Evolutionary conservation across 2,888 invertebrate species (phyloP), one percentile per base, ranked within the genome.

Genomic region (Serripes groenlandicus): DNA sequence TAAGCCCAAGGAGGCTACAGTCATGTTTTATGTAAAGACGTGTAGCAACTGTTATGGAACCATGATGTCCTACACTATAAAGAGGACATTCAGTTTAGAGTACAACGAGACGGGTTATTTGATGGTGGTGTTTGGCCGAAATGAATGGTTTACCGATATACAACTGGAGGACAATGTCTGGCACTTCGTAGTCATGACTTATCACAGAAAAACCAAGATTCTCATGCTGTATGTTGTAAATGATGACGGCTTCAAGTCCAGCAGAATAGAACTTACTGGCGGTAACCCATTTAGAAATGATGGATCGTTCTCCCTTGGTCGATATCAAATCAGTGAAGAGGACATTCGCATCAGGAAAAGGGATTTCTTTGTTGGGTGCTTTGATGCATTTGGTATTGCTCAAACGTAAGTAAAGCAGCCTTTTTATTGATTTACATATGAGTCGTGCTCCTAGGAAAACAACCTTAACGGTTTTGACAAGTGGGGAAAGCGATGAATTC

Each of bases 11-110:
- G 71, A 78, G 26, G 37, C 64, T 11, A 79, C 85, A 15, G 54
- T 81, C n/a, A 70, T 70, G 37, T 75, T 85, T 30, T 85, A 85
- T 42, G 30, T 85, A 34, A 81, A 79, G 54, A 81, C 81, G 26
- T 81, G 85, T 70, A 74, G 75, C 18, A 77, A 52, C 3, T 81
- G 81, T 30, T 64, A 81, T 75, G 85, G 85, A 1, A 62, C 79
- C 23, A 74, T 85, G 23, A 74, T 85, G 58, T 79, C 85, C 5
- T 85, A 85, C 66, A 74, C 70, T 5, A n/a, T 34, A 18, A 54
- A 34, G 28, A 58, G 30, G 26, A 72, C 81, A 11, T 79, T 85
- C 60, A 66, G 70, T 71, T 52, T 85, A 58, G 85, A 85, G 42
- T 75, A 76, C 42, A 58, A 78, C 52, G 78, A 62, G 34, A 62